A percentile compares a stretch with the other conserved stretches of the same genome.
Evolutionary conservation across 2,888 invertebrate genomes (phyloP).

Genomic region (Lobophora halterata): DNA sequence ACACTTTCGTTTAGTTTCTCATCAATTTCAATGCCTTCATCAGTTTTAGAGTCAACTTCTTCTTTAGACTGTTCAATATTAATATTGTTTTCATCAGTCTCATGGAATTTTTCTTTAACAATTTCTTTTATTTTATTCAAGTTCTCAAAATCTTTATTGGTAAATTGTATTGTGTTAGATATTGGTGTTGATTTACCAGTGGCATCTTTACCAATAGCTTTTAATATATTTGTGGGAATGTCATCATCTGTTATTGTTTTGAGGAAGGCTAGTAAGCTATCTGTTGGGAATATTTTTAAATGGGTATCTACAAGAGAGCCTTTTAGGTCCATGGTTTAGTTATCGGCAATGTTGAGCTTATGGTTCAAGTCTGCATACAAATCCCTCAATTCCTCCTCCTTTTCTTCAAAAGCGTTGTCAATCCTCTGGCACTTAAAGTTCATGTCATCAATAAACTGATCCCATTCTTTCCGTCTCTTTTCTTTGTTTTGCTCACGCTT

Average conservation of each 20-base stretch:
- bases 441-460: slow-evolving; percentile 89
- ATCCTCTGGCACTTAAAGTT: slow-evolving; percentile 87
- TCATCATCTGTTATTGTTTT: slow-evolving; percentile 67
- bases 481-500: slow-evolving; percentile 52
- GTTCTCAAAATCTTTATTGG: slow-evolving; percentile 48
- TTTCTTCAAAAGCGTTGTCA: slow-evolving; percentile 88
- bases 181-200: slow-evolving; percentile 32
- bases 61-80: slow-evolving; percentile 18
- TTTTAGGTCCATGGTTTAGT: slow-evolving; percentile 72
- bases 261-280: slow-evolving; percentile 78
- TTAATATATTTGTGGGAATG: slow-evolving; percentile 77
- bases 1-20: slow-evolving; percentile 3
- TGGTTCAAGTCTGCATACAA: slow-evolving; percentile 88
- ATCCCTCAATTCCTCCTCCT: slow-evolving; percentile 87
- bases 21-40: slow-evolving; percentile 11
- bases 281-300: slow-evolving; percentile 83
- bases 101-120: slow-evolving; percentile 19
- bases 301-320: slow-evolving; percentile 83
- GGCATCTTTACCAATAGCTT: slow-evolving; percentile 41
- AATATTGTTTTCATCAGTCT: slow-evolving; percentile 15
- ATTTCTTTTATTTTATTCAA: slow-evolving; percentile 48
- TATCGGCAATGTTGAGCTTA: slow-evolving; percentile 83
- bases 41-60: slow-evolving; percentile 19
- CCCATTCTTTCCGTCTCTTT: slow-evolving; percentile 82
- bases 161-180: slow-evolving; percentile 39